Evolutionary conservation across 2,888 invertebrate species (phyloP), one percentile per base, ranked within the genome.

Genomic region (Drosophila eohydei): DNA sequence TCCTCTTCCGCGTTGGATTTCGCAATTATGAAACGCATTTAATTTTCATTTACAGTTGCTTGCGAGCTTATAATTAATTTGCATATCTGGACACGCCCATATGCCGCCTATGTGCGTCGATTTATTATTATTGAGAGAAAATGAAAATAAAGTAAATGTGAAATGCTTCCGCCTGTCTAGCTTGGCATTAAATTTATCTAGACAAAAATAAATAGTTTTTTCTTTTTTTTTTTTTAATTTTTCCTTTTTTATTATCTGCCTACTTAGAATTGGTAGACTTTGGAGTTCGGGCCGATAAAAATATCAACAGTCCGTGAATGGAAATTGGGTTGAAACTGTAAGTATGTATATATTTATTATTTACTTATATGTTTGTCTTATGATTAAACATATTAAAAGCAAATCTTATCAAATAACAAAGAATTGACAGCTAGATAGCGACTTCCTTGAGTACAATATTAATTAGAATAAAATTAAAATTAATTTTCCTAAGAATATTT

Each of bases 1-100:
- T 26, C 34, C n/a, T 54, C 54, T 88, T 83, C 85, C 85, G 88
- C 52, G 61, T 85, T 77, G 61, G 21, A 50, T 67, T 73, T 65
- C 59, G 26, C 60, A 74, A 59, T 73, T 74, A 75, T 82, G 61
- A 34, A 76, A 77, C 51, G 68, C 66, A 57, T 56, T 80, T 71
- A 44, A 64, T 71, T 78, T 59, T 54, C 44, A 43, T 68, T 62
- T 71, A 54, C 41, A 61, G 57, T 52, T 79, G 61, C 52, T 54
- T 63, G 54, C 44, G 44, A 43, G 9, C 28, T 36, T 56, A 43
- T 43, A 77, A 71, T 52, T 69, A 50, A 69, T 71, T 79, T 75
- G 51, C 64, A 59, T 62, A 64, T 50, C n/a, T 32, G 11, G 50
- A 16, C 59, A 60, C 64, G 60, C 71, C 71, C 41, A 54, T 36